phyloP scores from a whole-genome alignment of 1,140 invertebrate genomes.

The Drosophila melanica region DNA sequence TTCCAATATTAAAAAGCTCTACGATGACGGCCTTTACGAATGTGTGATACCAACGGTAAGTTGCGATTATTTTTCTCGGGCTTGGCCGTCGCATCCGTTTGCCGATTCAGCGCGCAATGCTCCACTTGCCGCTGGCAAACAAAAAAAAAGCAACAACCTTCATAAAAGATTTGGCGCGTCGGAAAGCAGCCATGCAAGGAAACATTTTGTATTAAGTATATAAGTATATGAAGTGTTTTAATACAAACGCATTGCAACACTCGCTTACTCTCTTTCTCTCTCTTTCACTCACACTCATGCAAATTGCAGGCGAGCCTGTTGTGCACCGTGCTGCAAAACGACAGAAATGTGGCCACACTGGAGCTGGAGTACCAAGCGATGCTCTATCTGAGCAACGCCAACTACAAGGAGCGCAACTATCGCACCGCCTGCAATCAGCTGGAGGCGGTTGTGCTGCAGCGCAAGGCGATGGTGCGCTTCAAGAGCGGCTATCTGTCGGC shows the following conservation, averaged over 20 bases:
- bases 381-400: slow-evolving; percentile 60
- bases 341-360: slow-evolving; percentile 64
- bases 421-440: slow-evolving; percentile 55
- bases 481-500: slow-evolving; percentile 58
- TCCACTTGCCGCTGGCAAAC: background rate
- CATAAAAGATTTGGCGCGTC: background rate
- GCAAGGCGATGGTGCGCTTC: slow-evolving; percentile 56
- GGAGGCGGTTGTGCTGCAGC: slow-evolving; percentile 52
- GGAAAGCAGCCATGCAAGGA: background rate
- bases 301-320: slow-evolving; percentile 65
- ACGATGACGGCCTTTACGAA: slow-evolving; percentile 74
- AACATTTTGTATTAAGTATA: background rate
- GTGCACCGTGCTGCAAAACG: slow-evolving; percentile 65
- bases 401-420: slow-evolving; percentile 60
- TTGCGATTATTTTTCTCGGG: background rate
- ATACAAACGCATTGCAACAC: background rate
- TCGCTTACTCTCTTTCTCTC: background rate
- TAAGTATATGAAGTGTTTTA: too few relatives aligned
- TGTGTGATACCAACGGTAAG: slow-evolving; percentile 70
- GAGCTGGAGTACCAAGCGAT: slow-evolving; percentile 76
- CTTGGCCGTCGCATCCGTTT: background rate
- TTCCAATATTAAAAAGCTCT: slow-evolving; percentile 72
- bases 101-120: background rate
- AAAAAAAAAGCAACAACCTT: background rate
- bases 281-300: background rate